Base-by-base conservation (phyloP, 2,888 invertebrate species). In the Brenthis ino region DNA sequence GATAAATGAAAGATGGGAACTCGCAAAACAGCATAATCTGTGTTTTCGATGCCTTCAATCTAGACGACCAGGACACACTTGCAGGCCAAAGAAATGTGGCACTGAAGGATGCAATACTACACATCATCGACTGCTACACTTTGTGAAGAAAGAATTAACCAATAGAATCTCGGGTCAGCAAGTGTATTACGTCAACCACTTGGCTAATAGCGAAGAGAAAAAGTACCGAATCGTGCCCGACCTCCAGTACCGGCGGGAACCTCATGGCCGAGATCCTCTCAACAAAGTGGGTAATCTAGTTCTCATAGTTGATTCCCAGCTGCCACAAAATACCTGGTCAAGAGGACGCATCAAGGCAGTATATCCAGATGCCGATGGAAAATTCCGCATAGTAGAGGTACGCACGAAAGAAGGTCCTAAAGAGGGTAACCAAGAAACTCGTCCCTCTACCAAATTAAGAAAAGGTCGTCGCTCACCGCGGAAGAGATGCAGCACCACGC, bases 181-280 rank as follows among this genome's bases (percentile, higher is more conserved):
- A 51, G 51, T 51, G 1, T 1, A 51, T 51, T 51, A n/a, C 13
- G 51, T 51, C 1, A 5, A 51, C 6, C 8, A 16, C 5, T 16
- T 51, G 1, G 5, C 16, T 51, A 6, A 51, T 6, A n/a, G 37
- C 51, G 11, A 63, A 24, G 51, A 37, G 11, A 11, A 37, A 37
- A 8, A 63, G n/a, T n/a, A 47, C 28, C 3, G 20, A 37, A 67
- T 13, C 24, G 47, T 74, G 0, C 70, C 75, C 1, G 60, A 57
- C 2, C 58, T 70, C 3, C 73, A 73, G 56, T 11, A 73, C 65
- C 73, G 71, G 67, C 71, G 73, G 68, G 73, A 71, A 67, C 68
- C 71, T 6, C 58, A 58, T 16, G 65, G 67, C 12, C 55, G 50
- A 14, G 69, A 55, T 50, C 50, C 50, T 37, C 6, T 37, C 6